Percentiles rank a stretch among this genome's conserved stretches.
Evolutionary conservation across 2,113 vertebrate genomes (phyloP).

Genomic region (Phylloscopus trochilus): DNA sequence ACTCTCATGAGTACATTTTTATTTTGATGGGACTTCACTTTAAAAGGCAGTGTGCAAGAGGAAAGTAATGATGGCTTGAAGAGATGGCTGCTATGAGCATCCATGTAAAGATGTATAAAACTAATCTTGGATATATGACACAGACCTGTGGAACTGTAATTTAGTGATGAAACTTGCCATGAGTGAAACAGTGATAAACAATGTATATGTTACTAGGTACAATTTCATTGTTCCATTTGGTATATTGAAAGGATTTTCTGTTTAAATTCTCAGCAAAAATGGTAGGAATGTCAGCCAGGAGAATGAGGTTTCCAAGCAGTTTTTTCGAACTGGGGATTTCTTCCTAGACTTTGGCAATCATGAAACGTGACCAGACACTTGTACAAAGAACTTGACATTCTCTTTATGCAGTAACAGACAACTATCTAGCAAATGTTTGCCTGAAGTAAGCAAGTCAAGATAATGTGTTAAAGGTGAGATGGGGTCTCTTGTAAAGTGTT

Average conservation of each 20-base stretch:
- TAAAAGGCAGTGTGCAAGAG: neutral
- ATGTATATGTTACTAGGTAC: neutral
- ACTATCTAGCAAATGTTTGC: slow-evolving; percentile 47
- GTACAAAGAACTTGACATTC: neutral
- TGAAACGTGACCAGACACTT: slow-evolving; percentile 11
- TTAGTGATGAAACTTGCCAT: neutral
- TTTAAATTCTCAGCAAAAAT: neutral
- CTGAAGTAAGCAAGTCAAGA: slow-evolving; percentile 30
- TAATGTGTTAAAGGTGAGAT: slow-evolving; percentile 30
- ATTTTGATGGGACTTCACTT: neutral
- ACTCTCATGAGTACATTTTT: neutral
- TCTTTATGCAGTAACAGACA: neutral
- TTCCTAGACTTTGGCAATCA: neutral
- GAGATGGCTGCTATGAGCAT: neutral
- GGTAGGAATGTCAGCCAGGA: neutral
- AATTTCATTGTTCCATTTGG: neutral
- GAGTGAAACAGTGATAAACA: neutral
- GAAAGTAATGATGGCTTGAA: neutral
- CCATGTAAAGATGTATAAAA: neutral
- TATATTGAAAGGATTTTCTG: neutral
- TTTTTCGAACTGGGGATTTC: neutral
- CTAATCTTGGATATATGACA: neutral
- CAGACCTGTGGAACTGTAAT: neutral
- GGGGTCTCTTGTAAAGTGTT: slow-evolving; percentile 5
- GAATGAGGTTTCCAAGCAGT: neutral